These are phyloP conservation scores for Callipepla squamata DNA, from an alignment of 2,113 vertebrate species.

Conservation along the genomic window DNA sequence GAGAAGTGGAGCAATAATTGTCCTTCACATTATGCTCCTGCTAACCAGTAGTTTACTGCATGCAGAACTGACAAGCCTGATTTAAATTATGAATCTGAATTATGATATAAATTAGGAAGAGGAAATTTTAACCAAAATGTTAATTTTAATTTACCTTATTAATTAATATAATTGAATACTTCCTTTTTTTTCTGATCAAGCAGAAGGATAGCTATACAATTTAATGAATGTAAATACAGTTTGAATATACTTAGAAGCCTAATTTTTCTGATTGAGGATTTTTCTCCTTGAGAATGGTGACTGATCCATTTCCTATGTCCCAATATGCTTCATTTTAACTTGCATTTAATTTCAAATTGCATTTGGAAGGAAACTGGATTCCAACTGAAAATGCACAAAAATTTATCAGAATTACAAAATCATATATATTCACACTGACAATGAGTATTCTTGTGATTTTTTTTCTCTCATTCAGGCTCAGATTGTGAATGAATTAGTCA, in stretches of 20 bases:
- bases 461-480: background rate
- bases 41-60: background rate
- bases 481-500: background rate
- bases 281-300: background rate
- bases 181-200: background rate
- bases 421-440: background rate
- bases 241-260: background rate
- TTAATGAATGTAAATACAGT: background rate
- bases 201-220: background rate
- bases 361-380: background rate
- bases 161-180: background rate
- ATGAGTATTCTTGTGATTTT: background rate
- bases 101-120: background rate
- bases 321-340: background rate
- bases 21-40: background rate
- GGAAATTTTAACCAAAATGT: background rate
- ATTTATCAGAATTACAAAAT: too few relatives aligned
- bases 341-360: background rate
- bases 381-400: background rate
- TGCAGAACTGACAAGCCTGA: background rate
- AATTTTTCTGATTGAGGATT: background rate
- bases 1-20: background rate
- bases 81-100: background rate
- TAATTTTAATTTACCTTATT: background rate
- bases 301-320: background rate